Percentiles rank a stretch among this genome's conserved stretches.
Conservation (phyloP, 1,140 invertebrate species). For the Penaeus japonicus region DNA sequence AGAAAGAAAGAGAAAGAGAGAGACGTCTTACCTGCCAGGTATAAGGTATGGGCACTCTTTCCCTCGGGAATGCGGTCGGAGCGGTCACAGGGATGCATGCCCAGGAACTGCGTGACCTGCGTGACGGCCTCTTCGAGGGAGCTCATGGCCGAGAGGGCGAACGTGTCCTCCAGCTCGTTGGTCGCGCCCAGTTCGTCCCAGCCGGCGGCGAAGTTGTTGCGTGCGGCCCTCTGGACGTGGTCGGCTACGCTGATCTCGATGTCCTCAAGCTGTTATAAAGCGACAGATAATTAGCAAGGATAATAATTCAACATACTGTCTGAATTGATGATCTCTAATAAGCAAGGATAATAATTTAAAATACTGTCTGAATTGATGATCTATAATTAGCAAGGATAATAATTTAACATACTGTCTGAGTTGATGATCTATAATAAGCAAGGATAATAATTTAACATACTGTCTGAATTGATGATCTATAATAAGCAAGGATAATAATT, state of each 20-base stretch:
- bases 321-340: neutral
- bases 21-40: constrained; percentile 73
- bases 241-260: constrained; percentile 89
- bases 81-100: constrained; percentile 85
- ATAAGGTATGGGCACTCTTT: constrained; percentile 81
- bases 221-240: constrained; percentile 87
- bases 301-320: neutral
- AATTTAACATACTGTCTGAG: too few species aligned
- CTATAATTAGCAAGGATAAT: too few species aligned
- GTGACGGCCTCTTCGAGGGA: constrained; percentile 87
- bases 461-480: too few species aligned
- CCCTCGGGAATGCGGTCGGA: constrained; percentile 86
- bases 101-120: constrained; percentile 86
- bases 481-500: too few species aligned
- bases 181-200: constrained; percentile 79
- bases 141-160: constrained; percentile 80
- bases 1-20: constrained; percentile 9
- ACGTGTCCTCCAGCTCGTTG: constrained; percentile 88
- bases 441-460: too few species aligned
- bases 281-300: neutral
- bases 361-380: too few species aligned
- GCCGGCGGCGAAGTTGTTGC: constrained; percentile 71
- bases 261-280: constrained; percentile 82
- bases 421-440: too few species aligned
- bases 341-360: too few species aligned